Percentiles rank a stretch among this genome's conserved stretches.
phyloP scores from a whole-genome alignment of 2,888 invertebrate genomes.

The Acrocyrtus sp. region DNA sequence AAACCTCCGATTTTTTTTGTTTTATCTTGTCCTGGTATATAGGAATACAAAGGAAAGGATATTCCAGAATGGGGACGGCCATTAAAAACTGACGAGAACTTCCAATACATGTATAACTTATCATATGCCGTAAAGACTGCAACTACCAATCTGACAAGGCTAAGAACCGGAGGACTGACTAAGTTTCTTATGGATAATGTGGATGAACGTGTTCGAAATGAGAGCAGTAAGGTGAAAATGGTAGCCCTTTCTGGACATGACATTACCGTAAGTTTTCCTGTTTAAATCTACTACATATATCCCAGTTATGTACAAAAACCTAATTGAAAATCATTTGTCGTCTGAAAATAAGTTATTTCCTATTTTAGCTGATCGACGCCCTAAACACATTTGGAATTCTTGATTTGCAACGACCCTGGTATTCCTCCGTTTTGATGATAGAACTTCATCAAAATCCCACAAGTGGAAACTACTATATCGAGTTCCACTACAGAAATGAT shows the following conservation, averaged over 20 bases:
- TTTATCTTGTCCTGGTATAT: too few relatives aligned
- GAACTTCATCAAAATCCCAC: constrained; percentile 42
- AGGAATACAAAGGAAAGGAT: constrained; percentile 40
- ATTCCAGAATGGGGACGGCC: constrained; percentile 49
- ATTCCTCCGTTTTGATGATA: constrained; percentile 43
- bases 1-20: too few relatives aligned
- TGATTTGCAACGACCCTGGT: constrained; percentile 38
- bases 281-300: too few relatives aligned
- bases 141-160: constrained; percentile 38
- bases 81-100: constrained; percentile 27
- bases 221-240: constrained; percentile 41
- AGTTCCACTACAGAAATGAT: constrained; percentile 47
- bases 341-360: background rate
- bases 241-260: constrained; percentile 46
- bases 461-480: constrained; percentile 12
- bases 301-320: background rate
- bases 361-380: constrained; percentile 29
- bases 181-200: constrained; percentile 35
- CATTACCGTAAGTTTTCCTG: constrained; percentile 17
- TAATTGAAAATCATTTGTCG: background rate
- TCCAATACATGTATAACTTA: constrained; percentile 52
- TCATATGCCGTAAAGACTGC: constrained; percentile 41
- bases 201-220: constrained; percentile 27
- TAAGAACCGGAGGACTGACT: constrained; percentile 39
- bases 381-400: constrained; percentile 50